A percentile compares a stretch with the other conserved stretches of the same genome.
These are phyloP conservation scores for Rafetus swinhoei DNA, from an alignment of 2,113 vertebrate genomes.

Conservation along the genomic window DNA sequence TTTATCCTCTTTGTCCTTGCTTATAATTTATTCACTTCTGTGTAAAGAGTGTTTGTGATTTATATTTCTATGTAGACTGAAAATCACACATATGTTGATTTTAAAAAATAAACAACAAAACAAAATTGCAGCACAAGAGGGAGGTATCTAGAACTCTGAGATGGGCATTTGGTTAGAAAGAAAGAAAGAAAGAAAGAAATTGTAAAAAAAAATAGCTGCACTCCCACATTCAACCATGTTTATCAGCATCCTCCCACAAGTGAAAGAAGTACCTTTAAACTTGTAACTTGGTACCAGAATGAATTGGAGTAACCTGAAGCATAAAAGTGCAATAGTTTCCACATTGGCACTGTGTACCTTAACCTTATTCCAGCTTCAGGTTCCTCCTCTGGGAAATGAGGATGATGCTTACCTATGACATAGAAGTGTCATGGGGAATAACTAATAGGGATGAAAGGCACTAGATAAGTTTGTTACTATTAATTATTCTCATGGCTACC, in stretches of 20 bases:
- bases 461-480: not conserved
- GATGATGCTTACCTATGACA: not conserved
- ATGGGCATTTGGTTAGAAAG: not conserved
- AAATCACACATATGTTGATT: slow-evolving; percentile 27
- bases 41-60: not conserved
- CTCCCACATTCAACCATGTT: not conserved
- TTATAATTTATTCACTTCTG: slow-evolving; percentile 74
- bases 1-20: slow-evolving; percentile 31
- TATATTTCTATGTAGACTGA: not conserved
- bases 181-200: not conserved
- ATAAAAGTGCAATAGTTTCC: not conserved
- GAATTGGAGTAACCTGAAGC: not conserved
- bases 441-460: not conserved
- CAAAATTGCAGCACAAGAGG: not conserved
- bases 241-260: not conserved
- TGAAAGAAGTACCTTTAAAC: not conserved
- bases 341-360: not conserved
- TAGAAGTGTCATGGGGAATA: not conserved
- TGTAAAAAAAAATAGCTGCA: not conserved
- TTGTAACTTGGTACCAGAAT: not conserved
- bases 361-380: not conserved
- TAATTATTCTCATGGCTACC: not conserved
- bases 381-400: not conserved
- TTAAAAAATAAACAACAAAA: not conserved
- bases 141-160: not conserved